A percentile compares a stretch with the other conserved stretches of the same genome.
Evolutionary conservation across 2,113 vertebrate genomes (phyloP).

Genomic region (Sebastes schlegelii): DNA sequence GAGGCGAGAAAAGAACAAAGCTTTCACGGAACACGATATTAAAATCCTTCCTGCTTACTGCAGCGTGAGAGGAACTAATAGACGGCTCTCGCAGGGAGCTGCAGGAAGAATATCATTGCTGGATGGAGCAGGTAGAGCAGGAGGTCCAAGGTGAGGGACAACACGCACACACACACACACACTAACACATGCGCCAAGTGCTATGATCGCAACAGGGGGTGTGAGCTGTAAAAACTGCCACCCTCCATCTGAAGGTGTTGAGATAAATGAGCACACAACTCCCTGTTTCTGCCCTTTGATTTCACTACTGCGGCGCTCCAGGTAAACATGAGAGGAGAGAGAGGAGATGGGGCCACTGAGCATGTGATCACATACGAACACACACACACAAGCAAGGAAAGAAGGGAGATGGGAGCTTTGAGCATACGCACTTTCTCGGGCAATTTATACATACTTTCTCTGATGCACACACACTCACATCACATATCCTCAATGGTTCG

Average conservation of each 20-base stretch:
- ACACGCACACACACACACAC: constrained; percentile 22
- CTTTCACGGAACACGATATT: constrained; percentile 52
- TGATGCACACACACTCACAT: constrained; percentile 28
- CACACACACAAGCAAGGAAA: constrained; percentile 19
- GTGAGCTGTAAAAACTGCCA: constrained; percentile 55
- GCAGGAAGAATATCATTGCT: constrained; percentile 10
- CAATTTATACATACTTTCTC: constrained; percentile 31
- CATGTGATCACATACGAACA: constrained; percentile 28
- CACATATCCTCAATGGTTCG: neutral
- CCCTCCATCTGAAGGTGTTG: constrained; percentile 59
- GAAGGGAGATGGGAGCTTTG: neutral
- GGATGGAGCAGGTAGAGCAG: constrained; percentile 37
- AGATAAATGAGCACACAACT: constrained; percentile 71
- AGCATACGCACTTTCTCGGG: constrained; percentile 3
- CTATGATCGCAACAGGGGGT: constrained; percentile 66
- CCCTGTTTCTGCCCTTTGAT: constrained; percentile 73
- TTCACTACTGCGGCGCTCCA: constrained; percentile 55
- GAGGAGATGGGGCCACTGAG: constrained; percentile 40
- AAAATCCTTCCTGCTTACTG: constrained; percentile 44
- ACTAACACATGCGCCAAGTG: neutral
- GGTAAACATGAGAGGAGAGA: constrained; percentile 62
- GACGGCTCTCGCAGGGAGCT: constrained; percentile 29
- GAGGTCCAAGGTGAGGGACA: constrained; percentile 54
- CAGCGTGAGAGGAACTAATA: constrained; percentile 37
- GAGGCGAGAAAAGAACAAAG: constrained; percentile 68